These are phyloP conservation scores for Panthera leo DNA, from an alignment of 2,113 vertebrate species.

Conservation along the genomic window DNA sequence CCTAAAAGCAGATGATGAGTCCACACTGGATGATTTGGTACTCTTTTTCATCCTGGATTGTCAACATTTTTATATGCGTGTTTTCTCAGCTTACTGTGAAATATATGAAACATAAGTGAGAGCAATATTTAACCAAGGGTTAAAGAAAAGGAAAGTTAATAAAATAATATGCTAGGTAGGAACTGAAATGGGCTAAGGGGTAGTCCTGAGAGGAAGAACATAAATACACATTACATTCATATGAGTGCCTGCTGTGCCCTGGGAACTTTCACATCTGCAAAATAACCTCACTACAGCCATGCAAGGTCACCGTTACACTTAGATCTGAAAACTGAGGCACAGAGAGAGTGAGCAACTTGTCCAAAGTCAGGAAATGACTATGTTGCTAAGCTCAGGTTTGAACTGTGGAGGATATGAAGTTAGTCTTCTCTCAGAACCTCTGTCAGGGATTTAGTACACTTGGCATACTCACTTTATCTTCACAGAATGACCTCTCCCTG, in stretches of 20 bases:
- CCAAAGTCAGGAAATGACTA: background rate
- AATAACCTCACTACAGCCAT: background rate
- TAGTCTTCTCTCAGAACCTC: background rate
- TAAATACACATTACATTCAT: rapidly evolving
- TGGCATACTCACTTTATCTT: background rate
- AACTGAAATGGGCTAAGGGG: background rate
- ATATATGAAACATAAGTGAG: background rate
- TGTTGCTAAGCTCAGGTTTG: background rate
- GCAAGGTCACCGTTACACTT: background rate
- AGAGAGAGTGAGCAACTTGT: background rate
- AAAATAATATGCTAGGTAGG: background rate
- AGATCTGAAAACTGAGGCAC: background rate
- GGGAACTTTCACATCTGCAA: background rate
- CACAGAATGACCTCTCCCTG: background rate
- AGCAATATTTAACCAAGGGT: background rate
- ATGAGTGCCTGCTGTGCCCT: background rate
- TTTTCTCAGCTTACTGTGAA: background rate
- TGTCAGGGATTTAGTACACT: background rate
- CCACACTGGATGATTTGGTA: background rate
- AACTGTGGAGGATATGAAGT: background rate
- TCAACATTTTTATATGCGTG: background rate
- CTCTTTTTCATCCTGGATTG: background rate
- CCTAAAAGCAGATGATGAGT: background rate
- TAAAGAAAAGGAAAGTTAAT: background rate
- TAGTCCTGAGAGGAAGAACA: background rate